These are phyloP conservation scores for Tupiocoris notatus DNA, from an alignment of 2,888 invertebrate species.

Conservation along the genomic window DNA sequence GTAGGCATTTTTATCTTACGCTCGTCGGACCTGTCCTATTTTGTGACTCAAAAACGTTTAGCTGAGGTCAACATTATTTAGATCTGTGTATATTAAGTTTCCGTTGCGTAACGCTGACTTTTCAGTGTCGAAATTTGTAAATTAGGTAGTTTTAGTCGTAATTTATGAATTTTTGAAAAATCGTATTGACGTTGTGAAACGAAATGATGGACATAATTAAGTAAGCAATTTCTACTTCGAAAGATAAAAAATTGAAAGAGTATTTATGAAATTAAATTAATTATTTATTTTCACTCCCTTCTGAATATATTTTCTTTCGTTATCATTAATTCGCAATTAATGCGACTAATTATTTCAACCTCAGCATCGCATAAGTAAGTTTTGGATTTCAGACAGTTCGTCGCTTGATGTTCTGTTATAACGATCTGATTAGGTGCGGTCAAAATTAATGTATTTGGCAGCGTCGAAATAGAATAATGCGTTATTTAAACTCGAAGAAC, in stretches of 20 bases:
- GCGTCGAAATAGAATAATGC: not conserved
- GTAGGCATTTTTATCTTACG: too few relatives aligned
- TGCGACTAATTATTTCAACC: not conserved
- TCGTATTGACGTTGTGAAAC: not conserved
- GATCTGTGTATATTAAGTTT: constrained; percentile 31
- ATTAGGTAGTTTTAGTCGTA: not conserved
- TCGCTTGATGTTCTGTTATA: not conserved
- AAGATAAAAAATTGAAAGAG: not conserved
- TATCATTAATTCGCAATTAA: too few relatives aligned
- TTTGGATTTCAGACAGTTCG: not conserved
- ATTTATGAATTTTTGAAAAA: not conserved
- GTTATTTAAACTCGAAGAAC: too few relatives aligned
- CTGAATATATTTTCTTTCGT: too few relatives aligned
- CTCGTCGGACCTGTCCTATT: too few relatives aligned
- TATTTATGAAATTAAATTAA: not conserved
- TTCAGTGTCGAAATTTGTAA: constrained; percentile 2
- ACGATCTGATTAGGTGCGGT: not conserved
- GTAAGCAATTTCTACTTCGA: not conserved
- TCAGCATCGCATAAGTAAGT: not conserved
- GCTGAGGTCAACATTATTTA: constrained; percentile 8
- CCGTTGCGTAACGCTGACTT: constrained; percentile 17
- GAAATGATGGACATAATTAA: not conserved
- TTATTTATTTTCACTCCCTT: not conserved
- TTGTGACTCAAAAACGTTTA: constrained; percentile 27
- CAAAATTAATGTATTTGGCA: not conserved